Conservation (phyloP, 2,888 invertebrate genomes). For the Eugnorisma glareosa region DNA sequence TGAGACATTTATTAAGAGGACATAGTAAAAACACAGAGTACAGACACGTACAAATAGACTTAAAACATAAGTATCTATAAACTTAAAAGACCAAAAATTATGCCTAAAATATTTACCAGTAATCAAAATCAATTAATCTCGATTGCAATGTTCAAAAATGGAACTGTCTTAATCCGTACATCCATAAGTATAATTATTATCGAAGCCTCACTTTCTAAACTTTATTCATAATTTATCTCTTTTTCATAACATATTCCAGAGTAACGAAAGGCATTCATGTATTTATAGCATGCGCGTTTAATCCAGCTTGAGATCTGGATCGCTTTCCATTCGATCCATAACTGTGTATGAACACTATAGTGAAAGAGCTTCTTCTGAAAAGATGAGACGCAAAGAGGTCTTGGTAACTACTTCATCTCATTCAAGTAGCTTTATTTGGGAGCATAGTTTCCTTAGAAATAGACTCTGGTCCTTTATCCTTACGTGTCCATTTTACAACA, state of each 20-base stretch:
- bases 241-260: not conserved
- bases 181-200: not conserved
- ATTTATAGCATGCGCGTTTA: not conserved
- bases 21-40: not conserved
- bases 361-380: not conserved
- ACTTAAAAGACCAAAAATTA: not conserved
- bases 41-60: no score
- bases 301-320: no score
- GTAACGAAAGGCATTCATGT: not conserved
- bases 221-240: slow-evolving; percentile 16
- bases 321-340: no score
- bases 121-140: not conserved
- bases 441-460: not conserved
- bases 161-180: not conserved
- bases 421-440: not conserved
- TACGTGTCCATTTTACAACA: slow-evolving; percentile 6
- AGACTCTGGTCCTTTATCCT: no score
- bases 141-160: not conserved
- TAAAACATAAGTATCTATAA: not conserved
- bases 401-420: not conserved
- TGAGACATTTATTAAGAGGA: not conserved
- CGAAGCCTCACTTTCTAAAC: no score
- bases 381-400: not conserved
- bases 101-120: not conserved
- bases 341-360: not conserved